Conservation (phyloP, 2,797 vertebrate genomes). For the Platalea minor region DNA sequence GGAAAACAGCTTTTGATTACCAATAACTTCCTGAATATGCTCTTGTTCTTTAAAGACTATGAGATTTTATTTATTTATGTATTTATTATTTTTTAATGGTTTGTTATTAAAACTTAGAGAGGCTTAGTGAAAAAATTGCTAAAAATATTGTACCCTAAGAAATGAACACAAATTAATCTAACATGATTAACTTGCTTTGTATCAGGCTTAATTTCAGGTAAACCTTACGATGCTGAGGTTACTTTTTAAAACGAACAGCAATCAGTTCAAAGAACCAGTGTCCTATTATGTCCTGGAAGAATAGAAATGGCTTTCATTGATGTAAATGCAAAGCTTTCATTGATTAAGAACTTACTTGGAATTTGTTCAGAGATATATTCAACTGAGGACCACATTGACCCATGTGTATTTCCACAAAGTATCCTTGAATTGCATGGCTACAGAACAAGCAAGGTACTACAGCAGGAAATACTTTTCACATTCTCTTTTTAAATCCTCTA, state of each 20-base stretch:
- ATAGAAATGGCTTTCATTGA: not conserved
- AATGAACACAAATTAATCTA: not conserved
- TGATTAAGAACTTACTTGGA: not conserved
- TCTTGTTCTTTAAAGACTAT: not conserved
- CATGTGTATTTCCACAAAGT: not conserved
- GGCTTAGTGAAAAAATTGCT: accelerated
- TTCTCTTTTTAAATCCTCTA: not conserved
- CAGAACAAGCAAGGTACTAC: not conserved
- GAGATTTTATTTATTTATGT: not conserved
- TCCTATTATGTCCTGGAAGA: not conserved
- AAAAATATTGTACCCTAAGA: not conserved
- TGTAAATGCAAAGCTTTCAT: not conserved
- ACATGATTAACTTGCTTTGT: not conserved
- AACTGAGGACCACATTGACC: not conserved
- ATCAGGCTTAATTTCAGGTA: not conserved
- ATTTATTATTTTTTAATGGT: not conserved
- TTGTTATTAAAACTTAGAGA: not conserved
- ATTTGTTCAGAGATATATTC: not conserved
- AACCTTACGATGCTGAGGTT: not conserved
- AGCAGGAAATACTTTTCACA: not conserved
- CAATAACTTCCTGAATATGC: not conserved
- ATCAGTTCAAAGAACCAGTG: not conserved
- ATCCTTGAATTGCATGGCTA: not conserved
- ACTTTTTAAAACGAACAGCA: not conserved
- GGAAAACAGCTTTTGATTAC: not conserved